These are phyloP conservation scores for Thecocarcelia acutangulata DNA, from an alignment of 2,888 invertebrate species.

Conservation along the genomic window DNA sequence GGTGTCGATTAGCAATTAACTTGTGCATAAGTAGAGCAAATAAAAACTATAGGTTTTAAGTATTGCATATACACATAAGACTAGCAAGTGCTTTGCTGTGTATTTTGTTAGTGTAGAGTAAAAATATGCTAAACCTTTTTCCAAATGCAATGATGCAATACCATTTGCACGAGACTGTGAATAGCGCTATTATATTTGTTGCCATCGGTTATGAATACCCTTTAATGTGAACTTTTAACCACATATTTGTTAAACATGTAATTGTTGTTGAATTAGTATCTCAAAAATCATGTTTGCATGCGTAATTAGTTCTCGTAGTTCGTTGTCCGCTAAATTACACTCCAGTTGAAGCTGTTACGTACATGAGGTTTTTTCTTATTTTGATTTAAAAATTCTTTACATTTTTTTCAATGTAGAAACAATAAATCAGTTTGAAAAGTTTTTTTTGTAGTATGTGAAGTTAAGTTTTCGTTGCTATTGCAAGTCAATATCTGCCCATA, in stretches of 20 bases:
- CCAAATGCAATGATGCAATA: too few relatives aligned
- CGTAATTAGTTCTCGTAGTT: neutral
- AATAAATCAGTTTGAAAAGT: constrained; percentile 40
- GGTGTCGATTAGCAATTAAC: too few relatives aligned
- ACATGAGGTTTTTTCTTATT: neutral
- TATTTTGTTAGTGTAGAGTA: too few relatives aligned
- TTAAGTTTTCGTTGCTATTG: constrained; percentile 18
- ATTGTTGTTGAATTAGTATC: constrained; percentile 16
- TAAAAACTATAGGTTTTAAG: too few relatives aligned
- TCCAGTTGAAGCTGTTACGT: constrained; percentile 22
- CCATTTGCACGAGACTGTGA: too few relatives aligned
- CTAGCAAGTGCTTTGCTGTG: too few relatives aligned
- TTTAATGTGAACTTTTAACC: neutral
- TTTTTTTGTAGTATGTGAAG: constrained; percentile 10
- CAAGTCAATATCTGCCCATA: constrained; percentile 51
- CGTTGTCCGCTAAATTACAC: constrained; percentile 28
- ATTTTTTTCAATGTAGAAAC: neutral
- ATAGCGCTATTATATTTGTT: too few relatives aligned
- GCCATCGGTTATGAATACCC: neutral
- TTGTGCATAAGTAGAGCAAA: too few relatives aligned
- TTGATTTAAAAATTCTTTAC: neutral
- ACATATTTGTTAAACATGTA: constrained; percentile 3
- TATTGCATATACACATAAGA: too few relatives aligned
- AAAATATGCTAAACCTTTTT: too few relatives aligned
- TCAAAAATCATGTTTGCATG: neutral